Evolutionary conservation across 2,888 invertebrate species (phyloP), one percentile per base, ranked within the genome.

Genomic region (Drosophila fulvimacula): DNA sequence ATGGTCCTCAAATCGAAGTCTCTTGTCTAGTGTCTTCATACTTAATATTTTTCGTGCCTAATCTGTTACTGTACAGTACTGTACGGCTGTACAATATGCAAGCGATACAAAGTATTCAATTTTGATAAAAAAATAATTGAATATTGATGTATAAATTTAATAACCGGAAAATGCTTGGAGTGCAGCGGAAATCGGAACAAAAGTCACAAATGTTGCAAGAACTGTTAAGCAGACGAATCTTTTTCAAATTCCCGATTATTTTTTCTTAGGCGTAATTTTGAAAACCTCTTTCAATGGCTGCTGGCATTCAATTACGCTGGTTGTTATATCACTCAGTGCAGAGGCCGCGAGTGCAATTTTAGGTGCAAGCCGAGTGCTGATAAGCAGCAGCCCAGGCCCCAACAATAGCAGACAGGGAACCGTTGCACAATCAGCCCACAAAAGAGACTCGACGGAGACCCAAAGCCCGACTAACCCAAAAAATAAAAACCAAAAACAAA

Each of bases 391-490:
- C 62, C 66, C 55, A 38, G 38, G 62, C 41, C 27, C 36, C 65
- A 82, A 88, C 82, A 82, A 82, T 88, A 58, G 69, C 59, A 64
- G 61, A 72, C 60, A 53, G 44, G 73, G 61, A 63, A 64, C 55
- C 38, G 69, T 76, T 76, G 64, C 83, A 83, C 83, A 88, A 81
- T 88, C 80, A 82, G 52, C 72, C 78, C 69, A 82, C 73, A 77
- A 75, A 81, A 70, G 75, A 56, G 69, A 38, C 73, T 48, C 65
- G 65, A 57, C 60, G 64, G 42, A 66, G 74, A 58, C 69, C 73
- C 73, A 74, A 46, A 64, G 68, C 69, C 46, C 68, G 64, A 72
- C 65, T 76, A 80, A 65, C 68, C 70, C 55, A 69, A 80, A 72
- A 15, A 38, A 57, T 5, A 51, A 21, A 30, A 19, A 30, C 6